Evolutionary conservation across 2,113 vertebrate species (phyloP), one percentile per base, ranked within the genome.

Genomic region (Zosterops lateralis): DNA sequence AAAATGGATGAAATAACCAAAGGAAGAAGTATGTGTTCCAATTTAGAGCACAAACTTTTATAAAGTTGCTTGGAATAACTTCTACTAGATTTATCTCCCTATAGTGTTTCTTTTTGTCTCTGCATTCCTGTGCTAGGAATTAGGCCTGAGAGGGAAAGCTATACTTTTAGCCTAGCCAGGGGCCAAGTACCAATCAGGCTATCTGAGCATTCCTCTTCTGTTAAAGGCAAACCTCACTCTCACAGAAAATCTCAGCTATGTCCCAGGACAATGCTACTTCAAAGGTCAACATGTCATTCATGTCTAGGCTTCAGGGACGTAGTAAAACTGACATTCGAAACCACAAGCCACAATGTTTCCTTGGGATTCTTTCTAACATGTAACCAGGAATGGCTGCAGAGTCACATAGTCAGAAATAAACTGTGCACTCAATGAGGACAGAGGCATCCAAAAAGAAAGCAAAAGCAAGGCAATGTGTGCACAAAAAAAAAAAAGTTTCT

Each of bases 181-280:
- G 90, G 92, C 92, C 75, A 94, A 84, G 82, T 61, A 92, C 75
- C 79, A 82, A 44, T 86, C 76, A 58, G 57, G 79, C 54, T 87
- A 47, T 93, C 82, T 94, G 85, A 93, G 87, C 92, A 95, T 94
- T 91, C 90, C 91, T 95, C 75, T 84, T 79, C 83, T 82, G 71
- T 84, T 96, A 92, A 93, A 95, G 89, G 66, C 80, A 92, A 92
- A 83, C 71, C 64, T 92, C 87, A 68, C 75, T 92, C 70, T 76
- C 90, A 87, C 7, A 97, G 92, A 87, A 87, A 94, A 90, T 85
- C 56, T 91, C 87, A 83, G 80, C 78, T 90, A 89, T 74, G 83
- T 92, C 84, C 89, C 93, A 95, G 89, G 87, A 94, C 89, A 90
- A 67, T 68, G 87, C 67, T 89, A 47, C 91, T 94, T 92, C 89